Evolutionary conservation across 2,113 vertebrate species (phyloP), one percentile per base, ranked within the genome.

Genomic region (Varanus komodoensis): DNA sequence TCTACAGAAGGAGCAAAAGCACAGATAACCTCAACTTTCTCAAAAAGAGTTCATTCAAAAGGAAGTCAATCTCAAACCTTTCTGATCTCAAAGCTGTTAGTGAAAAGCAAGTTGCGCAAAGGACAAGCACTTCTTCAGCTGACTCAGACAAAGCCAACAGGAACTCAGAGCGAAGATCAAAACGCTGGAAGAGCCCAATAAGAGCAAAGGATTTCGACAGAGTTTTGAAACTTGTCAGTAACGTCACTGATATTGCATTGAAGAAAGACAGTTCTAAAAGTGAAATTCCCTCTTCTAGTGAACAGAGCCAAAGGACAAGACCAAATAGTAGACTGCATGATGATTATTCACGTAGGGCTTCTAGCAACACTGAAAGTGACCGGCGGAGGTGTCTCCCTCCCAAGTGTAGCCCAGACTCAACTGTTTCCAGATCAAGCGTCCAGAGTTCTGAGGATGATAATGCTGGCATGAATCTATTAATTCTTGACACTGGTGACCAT

Each of bases 301-400:
- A 95, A 67, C 86, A 94, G 17, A 61, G 81, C 61, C 95, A 64
- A 87, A 34, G 91, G 94, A 95, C 96, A 89, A 73, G 94, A 92
- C 90, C 93, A 79, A 96, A 97, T 90, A 98, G 98, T 95, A 97
- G 96, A 77, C 96, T 99, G 82, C 99, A 99, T 0, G 99, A 99
- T 2, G 98, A 98, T 97, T 99, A 99, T 81, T 99, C 99, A 6
- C 98, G 98, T 85, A 97, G 99, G 1, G 95, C 96, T 92, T 98
- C 98, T 92, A 97, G 97, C 81, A 91, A 95, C 52, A 93, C 96
- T 0, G 97, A 97, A 91, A 94, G 69, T 0, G 98, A 98, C 82
- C 96, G 97, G 21, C 96, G 96, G 91, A 97, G 97, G 50, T 96
- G 97, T 27, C 93, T 95, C 4, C 95, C 95, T 6, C 94, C 97